These are phyloP conservation scores for Epinephelus awoara DNA, from an alignment of 2,797 vertebrate species.

Conservation along the genomic window DNA sequence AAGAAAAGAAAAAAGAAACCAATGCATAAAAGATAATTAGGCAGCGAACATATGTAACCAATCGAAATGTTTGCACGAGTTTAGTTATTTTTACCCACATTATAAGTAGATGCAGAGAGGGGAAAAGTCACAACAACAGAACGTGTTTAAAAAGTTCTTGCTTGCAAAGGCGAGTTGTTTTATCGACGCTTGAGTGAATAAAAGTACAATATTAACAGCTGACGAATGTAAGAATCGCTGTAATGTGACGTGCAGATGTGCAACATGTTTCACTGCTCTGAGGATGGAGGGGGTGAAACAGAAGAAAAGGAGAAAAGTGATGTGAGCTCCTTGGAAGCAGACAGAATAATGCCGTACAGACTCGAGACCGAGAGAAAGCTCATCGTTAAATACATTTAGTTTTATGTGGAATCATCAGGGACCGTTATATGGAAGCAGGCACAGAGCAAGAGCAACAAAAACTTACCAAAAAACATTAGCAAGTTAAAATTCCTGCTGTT, in stretches of 20 bases:
- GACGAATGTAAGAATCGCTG: conserved; percentile 14
- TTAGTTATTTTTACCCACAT: conserved; percentile 69
- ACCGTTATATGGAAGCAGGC: neutral
- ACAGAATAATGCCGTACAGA: neutral
- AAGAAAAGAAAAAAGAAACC: conserved; percentile 72
- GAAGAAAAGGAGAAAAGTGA: neutral
- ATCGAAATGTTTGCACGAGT: conserved; percentile 76
- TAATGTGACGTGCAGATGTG: conserved; percentile 26
- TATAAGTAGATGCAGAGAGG: conserved; percentile 38
- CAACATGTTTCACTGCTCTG: conserved; percentile 9
- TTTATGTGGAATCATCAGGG: conserved; percentile 27
- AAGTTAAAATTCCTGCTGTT: conserved; percentile 8
- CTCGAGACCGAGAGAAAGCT: neutral
- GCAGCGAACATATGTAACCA: conserved; percentile 76
- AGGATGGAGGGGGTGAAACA: neutral
- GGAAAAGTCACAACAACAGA: conserved; percentile 19
- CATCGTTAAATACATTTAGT: neutral
- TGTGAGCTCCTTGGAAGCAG: neutral
- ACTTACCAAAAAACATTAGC: neutral
- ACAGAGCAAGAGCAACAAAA: conserved; percentile 10
- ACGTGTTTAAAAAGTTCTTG: conserved; percentile 21
- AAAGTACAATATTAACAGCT: conserved; percentile 22
- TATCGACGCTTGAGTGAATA: conserved; percentile 15
- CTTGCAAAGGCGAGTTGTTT: conserved; percentile 15
- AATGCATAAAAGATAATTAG: conserved; percentile 85